Evolutionary conservation across 2,888 invertebrate genomes (phyloP).

Genomic region (Hyles lineata): DNA sequence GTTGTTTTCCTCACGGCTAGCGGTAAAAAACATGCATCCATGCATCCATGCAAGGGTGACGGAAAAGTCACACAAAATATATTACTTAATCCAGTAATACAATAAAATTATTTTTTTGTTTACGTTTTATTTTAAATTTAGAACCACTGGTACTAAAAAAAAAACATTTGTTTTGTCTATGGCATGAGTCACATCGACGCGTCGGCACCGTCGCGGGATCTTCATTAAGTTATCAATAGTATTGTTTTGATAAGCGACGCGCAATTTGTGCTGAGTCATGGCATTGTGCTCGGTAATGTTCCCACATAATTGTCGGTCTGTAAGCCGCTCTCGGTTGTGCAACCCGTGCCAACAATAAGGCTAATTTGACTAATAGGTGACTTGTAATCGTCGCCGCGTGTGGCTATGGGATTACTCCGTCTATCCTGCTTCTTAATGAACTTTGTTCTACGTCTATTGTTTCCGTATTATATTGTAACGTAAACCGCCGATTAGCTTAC

Average conservation of each 20-base stretch:
- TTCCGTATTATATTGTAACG: constrained; percentile 41
- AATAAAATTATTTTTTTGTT: too few species aligned
- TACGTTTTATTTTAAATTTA: neutral
- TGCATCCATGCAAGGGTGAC: too few species aligned
- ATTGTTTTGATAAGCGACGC: constrained; percentile 82
- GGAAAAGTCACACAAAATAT: too few species aligned
- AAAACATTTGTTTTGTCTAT: neutral
- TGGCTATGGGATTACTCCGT: constrained; percentile 80
- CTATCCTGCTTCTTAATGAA: constrained; percentile 65
- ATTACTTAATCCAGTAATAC: too few species aligned
- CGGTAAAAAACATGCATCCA: too few species aligned
- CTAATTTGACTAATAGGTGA: constrained; percentile 85
- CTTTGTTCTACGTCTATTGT: constrained; percentile 75
- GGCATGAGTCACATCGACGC: constrained; percentile 46
- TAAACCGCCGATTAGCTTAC: constrained; percentile 34
- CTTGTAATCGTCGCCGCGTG: constrained; percentile 83
- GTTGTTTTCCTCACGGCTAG: too few species aligned
- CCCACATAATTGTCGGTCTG: constrained; percentile 78
- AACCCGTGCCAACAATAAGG: constrained; percentile 80
- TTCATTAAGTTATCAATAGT: constrained; percentile 85
- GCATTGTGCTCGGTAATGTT: constrained; percentile 73
- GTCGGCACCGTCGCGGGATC: constrained; percentile 77
- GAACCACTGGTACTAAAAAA: too few species aligned
- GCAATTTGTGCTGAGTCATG: constrained; percentile 82
- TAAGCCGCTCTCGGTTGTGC: constrained; percentile 81